These are phyloP conservation scores for Eudyptes chrysolophus DNA, from an alignment of 2,113 vertebrate genomes.

Conservation along the genomic window DNA sequence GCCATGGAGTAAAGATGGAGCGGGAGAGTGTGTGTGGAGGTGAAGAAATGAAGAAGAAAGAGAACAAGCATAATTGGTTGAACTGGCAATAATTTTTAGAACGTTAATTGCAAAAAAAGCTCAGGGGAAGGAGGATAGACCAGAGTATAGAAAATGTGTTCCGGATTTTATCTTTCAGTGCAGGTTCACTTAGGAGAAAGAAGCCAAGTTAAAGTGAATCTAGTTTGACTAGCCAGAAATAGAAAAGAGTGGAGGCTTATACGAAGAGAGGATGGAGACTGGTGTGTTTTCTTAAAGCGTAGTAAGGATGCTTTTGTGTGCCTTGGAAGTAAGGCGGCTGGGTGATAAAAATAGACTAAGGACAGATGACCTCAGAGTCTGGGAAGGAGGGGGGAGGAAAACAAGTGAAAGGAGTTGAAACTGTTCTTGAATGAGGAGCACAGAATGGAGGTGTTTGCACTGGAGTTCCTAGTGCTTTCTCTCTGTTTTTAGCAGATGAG, in stretches of 20 bases:
- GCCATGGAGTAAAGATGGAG: background rate
- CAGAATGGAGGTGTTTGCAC: background rate
- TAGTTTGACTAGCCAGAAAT: background rate
- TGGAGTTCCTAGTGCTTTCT: background rate
- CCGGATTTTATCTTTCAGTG: background rate
- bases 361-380: conserved; percentile 48
- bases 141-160: background rate
- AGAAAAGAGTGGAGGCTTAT: background rate
- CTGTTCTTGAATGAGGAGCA: background rate
- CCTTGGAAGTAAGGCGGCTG: background rate
- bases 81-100: background rate
- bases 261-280: background rate
- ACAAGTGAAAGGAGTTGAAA: background rate
- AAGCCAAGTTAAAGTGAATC: background rate
- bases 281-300: background rate
- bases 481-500: background rate
- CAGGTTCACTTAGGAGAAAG: background rate
- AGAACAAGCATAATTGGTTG: background rate
- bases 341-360: conserved; percentile 25
- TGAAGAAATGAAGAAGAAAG: background rate
- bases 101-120: background rate
- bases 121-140: background rate
- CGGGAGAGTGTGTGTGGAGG: background rate
- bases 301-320: background rate
- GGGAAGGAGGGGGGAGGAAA: background rate